A percentile compares a stretch with the other conserved stretches of the same genome.
Evolutionary conservation across 2,113 vertebrate species (phyloP).

Genomic region (Pygoscelis antarcticus): DNA sequence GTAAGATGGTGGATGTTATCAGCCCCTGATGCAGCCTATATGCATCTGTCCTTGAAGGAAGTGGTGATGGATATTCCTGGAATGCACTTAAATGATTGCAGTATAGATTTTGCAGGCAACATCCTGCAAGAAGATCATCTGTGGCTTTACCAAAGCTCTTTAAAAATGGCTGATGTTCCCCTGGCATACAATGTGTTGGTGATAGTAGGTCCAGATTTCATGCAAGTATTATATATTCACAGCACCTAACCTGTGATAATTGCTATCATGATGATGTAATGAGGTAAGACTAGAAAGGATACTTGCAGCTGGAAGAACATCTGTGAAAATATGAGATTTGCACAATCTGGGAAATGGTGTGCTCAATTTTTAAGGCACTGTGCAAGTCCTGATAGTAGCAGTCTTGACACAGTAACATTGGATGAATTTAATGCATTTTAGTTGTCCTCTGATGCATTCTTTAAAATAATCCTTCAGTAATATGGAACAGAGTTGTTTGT

Average conservation of each 20-base stretch:
- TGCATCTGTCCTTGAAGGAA: background rate
- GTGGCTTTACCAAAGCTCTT: background rate
- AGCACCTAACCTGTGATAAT: background rate
- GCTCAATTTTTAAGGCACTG: background rate
- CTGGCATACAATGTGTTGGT: background rate
- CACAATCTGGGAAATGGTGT: fast-evolving
- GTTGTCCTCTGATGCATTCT: background rate
- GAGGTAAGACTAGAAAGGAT: background rate
- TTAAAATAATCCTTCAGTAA: background rate
- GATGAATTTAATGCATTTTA: background rate
- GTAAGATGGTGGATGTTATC: background rate
- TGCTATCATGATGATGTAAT: background rate
- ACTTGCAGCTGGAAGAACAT: background rate
- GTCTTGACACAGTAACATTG: background rate
- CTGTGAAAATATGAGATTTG: background rate
- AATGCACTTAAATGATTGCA: background rate
- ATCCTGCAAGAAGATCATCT: background rate
- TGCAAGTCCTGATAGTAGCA: background rate
- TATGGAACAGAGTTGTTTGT: background rate
- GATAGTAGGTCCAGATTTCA: background rate
- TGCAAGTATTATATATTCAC: background rate
- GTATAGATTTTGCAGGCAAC: background rate
- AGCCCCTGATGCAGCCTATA: background rate
- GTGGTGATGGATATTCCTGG: background rate
- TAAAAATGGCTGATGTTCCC: background rate